These are phyloP conservation scores for Corydoras sp. DNA, from an alignment of 2,113 vertebrate species.

Conservation along the genomic window DNA sequence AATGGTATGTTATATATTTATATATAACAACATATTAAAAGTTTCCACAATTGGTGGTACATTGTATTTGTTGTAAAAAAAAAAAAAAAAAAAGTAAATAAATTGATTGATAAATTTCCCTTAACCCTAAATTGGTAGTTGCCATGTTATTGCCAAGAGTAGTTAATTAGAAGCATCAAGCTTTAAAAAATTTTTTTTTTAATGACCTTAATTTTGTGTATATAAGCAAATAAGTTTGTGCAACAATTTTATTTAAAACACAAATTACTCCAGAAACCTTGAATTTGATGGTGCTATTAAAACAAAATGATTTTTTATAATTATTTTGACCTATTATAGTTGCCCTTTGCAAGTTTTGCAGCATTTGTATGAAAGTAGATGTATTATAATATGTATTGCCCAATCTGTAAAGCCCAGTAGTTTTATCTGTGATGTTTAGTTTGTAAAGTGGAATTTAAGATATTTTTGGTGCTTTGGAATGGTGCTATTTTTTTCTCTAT, in stretches of 20 bases:
- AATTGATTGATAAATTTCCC: background rate
- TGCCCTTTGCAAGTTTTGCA: background rate
- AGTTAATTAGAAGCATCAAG: too few species aligned
- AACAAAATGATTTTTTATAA: background rate
- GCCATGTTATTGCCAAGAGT: background rate
- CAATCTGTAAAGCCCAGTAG: too few species aligned
- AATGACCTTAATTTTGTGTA: background rate
- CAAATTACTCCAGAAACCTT: background rate
- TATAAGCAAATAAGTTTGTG: background rate
- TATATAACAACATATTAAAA: too few species aligned
- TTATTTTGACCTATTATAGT: background rate
- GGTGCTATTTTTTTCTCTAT: constrained; percentile 60
- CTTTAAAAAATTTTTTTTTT: too few species aligned
- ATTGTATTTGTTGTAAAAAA: too few species aligned
- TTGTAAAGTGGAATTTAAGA: background rate
- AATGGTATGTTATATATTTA: too few species aligned
- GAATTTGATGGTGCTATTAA: constrained; percentile 15
- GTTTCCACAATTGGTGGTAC: too few species aligned
- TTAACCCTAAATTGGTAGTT: background rate
- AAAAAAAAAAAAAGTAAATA: too few species aligned
- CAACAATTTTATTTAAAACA: too few species aligned
- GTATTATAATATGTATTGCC: background rate
- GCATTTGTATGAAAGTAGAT: background rate
- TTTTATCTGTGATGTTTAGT: background rate
- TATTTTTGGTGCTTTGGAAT: constrained; percentile 57